Evolutionary conservation across 2,888 invertebrate genomes (phyloP).

Genomic region (Cataglyphis livida): DNA sequence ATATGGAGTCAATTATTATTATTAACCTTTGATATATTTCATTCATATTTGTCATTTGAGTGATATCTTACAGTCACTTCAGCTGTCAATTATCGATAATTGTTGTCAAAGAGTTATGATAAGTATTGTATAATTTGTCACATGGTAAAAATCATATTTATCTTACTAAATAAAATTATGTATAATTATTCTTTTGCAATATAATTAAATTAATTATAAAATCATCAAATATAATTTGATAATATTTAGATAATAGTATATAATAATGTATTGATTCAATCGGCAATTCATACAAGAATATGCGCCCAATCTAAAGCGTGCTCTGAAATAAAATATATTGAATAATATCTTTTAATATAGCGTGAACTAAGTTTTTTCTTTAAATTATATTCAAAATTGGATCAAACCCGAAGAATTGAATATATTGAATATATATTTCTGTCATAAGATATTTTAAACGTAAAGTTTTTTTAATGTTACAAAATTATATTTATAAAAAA

Average conservation of each 20-base stretch:
- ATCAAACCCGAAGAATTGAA: too few relatives aligned
- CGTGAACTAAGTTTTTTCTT: too few relatives aligned
- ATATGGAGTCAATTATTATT: neutral
- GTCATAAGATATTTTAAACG: too few relatives aligned
- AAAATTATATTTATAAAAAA: too few relatives aligned
- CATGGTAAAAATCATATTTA: neutral
- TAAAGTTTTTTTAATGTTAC: too few relatives aligned
- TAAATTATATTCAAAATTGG: too few relatives aligned
- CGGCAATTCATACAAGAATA: slow-evolving; percentile 69
- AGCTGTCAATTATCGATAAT: neutral
- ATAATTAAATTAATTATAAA: slow-evolving; percentile 10
- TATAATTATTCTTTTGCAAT: neutral
- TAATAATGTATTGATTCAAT: too few relatives aligned
- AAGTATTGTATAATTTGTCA: neutral
- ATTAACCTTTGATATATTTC: slow-evolving; percentile 25
- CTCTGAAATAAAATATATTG: slow-evolving; percentile 62
- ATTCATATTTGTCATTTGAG: neutral
- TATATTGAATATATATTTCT: too few relatives aligned
- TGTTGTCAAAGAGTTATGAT: neutral
- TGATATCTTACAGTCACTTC: neutral
- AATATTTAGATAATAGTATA: neutral
- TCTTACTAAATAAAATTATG: neutral
- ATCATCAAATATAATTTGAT: neutral
- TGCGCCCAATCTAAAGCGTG: slow-evolving; percentile 64
- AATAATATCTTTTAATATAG: neutral